Evolutionary conservation across 2,113 vertebrate species (phyloP).

Genomic region (Apeltes quadracus): DNA sequence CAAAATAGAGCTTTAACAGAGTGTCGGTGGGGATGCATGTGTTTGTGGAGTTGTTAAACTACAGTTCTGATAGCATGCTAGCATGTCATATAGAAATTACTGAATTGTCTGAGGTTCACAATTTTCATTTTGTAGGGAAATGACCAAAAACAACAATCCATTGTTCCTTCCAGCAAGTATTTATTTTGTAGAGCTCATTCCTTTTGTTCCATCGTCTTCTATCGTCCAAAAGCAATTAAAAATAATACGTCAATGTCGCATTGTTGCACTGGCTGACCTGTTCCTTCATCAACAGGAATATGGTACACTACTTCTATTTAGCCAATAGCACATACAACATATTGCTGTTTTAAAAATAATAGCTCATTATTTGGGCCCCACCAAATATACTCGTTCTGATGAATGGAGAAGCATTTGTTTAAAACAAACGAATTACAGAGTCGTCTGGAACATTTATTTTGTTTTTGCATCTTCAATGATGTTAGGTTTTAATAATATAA

Average conservation of each 20-base stretch:
- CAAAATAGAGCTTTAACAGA: not conserved
- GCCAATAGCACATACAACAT: not conserved
- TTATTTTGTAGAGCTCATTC: not conserved
- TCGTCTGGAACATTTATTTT: not conserved
- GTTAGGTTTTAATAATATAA: not conserved
- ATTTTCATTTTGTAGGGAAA: not conserved
- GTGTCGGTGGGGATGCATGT: not conserved
- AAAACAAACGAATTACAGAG: not conserved
- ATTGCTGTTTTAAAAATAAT: not conserved
- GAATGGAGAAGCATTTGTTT: not conserved
- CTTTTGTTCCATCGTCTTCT: not conserved
- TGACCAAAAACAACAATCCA: conserved; percentile 14
- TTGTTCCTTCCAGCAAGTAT: not conserved
- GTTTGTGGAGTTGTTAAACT: not conserved
- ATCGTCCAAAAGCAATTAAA: not conserved
- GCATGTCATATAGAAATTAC: conserved; percentile 33
- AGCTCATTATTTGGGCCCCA: not conserved
- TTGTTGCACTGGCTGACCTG: not conserved
- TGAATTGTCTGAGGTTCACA: conserved; percentile 7
- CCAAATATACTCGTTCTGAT: not conserved
- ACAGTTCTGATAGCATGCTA: conserved; percentile 41
- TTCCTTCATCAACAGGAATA: not conserved
- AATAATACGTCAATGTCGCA: not conserved
- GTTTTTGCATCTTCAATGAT: not conserved
- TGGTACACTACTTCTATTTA: not conserved